Evolutionary conservation across 2,888 invertebrate species (phyloP), one percentile per base, ranked within the genome.

Genomic region (Monoplex corrugatus): DNA sequence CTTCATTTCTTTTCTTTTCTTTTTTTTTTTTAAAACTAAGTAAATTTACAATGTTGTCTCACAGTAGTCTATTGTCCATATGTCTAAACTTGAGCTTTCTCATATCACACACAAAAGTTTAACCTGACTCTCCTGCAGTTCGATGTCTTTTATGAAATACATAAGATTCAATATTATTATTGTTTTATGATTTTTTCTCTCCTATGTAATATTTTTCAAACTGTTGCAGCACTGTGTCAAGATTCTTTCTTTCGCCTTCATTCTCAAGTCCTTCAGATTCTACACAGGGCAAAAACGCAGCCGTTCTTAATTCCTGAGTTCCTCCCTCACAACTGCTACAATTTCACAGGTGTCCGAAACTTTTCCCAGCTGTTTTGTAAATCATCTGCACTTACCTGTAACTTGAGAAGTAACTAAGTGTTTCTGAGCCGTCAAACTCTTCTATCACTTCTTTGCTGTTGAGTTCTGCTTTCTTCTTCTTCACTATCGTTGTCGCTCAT

Each of bases 131-230:
- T 75, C 75, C 35, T 75, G 75, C 75, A 75, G 35, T 6, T 35
- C 35, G 75, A 10, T 35, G 35, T 32, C 75, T 75, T 75, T 75
- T 75, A 32, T 75, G 75, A 75, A 75, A 75, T 35, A 28, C 28
- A 75, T 75, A 35, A 75, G 75, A 16, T 35, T 75, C 75, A 75
- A 23, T 35, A 75, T 16, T 75, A 35, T 75, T 35, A 28, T 68
- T 35, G 32, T 75, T 75, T 75, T 75, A 35, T 75, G 35, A 35
- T 35, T 75, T 75, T 75, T 75, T 75, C 35, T 75, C 75, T 75
- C 75, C 16, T 2, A 32, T 75, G 75, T 35, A 75, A 35, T 35
- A 75, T 75, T 75, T 35, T 28, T 75, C 75, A 75, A 32, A 75
- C 10, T 75, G n/a, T 75, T 16, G 75, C 8, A 28, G 23, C 10